Conservation (phyloP, 2,113 vertebrate genomes). For the Vombatus ursinus region DNA sequence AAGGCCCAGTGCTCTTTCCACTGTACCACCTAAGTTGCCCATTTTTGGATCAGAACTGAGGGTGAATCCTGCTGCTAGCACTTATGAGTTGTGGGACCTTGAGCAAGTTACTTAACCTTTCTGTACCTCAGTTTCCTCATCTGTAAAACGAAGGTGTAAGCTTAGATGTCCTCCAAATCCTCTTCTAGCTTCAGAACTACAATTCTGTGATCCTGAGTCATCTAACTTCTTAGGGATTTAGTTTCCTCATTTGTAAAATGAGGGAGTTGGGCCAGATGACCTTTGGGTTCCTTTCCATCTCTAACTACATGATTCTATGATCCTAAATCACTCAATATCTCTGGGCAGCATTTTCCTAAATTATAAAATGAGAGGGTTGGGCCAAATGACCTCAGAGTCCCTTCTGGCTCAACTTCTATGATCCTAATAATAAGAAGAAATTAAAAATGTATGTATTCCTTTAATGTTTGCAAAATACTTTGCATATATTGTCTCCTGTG, state of each 20-base stretch:
- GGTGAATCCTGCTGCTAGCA: background rate
- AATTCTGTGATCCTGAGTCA: background rate
- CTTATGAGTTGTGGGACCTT: background rate
- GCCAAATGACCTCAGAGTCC: background rate
- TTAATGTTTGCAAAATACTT: too few species aligned
- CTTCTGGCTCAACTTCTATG: background rate
- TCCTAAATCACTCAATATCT: background rate
- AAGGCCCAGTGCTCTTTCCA: background rate
- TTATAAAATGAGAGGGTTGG: background rate
- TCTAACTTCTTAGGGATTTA: background rate
- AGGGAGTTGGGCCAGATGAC: background rate
- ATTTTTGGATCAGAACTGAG: background rate
- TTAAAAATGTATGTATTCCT: background rate
- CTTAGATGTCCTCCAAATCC: background rate
- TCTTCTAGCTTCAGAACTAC: background rate
- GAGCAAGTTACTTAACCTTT: background rate
- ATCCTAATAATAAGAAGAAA: background rate
- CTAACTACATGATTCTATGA: background rate
- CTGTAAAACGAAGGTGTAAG: background rate
- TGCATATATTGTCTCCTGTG: too few species aligned
- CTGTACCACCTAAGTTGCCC: background rate
- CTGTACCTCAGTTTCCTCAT: background rate
- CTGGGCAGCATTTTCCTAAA: background rate
- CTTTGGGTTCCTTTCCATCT: background rate
- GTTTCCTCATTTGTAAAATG: background rate